phyloP scores from a whole-genome alignment of 2,797 vertebrate species.

The Gallinago solitaria region DNA sequence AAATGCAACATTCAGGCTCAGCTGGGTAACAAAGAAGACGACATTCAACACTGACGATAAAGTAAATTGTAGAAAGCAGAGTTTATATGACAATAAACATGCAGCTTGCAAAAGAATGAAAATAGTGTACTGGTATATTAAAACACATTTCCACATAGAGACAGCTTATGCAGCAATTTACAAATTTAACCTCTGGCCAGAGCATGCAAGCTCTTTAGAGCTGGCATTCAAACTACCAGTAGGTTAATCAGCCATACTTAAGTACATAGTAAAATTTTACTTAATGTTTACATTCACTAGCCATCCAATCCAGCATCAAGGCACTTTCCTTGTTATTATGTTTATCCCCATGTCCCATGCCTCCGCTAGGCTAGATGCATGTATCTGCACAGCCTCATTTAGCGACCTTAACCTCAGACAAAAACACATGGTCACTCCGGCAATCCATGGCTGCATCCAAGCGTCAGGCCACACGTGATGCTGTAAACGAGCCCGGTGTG shows the following conservation, averaged over 20 bases:
- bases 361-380: background rate
- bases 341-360: background rate
- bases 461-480: background rate
- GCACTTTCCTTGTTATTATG: conserved; percentile 33
- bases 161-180: conserved; percentile 45
- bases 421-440: background rate
- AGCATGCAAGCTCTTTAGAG: conserved; percentile 37
- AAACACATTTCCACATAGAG: conserved; percentile 36
- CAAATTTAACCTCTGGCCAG: background rate
- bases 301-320: conserved; percentile 49
- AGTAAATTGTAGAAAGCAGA: conserved; percentile 35
- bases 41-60: conserved; percentile 8
- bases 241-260: conserved; percentile 22
- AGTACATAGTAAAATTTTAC: conserved; percentile 22
- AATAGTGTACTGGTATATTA: conserved; percentile 21
- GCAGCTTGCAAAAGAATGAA: conserved; percentile 51
- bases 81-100: conserved; percentile 56
- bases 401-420: background rate
- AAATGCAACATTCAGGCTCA: conserved; percentile 11
- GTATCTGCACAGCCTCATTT: background rate
- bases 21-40: background rate
- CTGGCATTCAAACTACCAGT: conserved; percentile 34
- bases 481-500: background rate
- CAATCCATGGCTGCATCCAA: background rate
- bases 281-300: conserved; percentile 45